phyloP scores from a whole-genome alignment of 23 tunicate genomes.

The Trididemnum clinides region DNA sequence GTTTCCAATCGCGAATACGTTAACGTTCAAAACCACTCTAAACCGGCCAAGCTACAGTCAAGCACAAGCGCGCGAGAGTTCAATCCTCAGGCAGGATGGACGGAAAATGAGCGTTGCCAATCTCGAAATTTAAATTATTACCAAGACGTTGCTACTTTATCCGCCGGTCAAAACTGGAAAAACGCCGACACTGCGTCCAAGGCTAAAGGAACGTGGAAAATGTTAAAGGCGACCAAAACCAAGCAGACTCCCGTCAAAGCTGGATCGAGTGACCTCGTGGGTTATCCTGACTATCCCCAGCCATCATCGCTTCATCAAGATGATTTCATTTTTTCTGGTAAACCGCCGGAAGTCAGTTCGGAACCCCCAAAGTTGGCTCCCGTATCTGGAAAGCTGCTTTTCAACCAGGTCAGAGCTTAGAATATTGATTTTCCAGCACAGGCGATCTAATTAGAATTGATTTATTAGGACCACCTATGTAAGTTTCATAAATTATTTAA shows the following conservation, averaged over 20 bases:
- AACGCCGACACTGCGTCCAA: slow-evolving; percentile 14
- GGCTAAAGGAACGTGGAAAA: slow-evolving; percentile 63
- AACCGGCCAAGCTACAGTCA: neutral
- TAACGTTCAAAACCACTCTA: slow-evolving; percentile 16
- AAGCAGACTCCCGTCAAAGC: slow-evolving; percentile 11
- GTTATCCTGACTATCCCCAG: neutral
- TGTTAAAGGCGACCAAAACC: slow-evolving; percentile 24
- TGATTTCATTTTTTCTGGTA: neutral
- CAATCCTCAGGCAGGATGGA: neutral
- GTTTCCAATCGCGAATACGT: slow-evolving; percentile 46
- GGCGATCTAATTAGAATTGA: no score
- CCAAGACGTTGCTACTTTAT: neutral
- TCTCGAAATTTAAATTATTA: neutral
- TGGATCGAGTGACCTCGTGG: neutral
- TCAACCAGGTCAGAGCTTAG: slow-evolving; percentile 57
- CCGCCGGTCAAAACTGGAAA: neutral
- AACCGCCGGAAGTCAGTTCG: neutral
- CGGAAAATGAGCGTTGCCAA: neutral
- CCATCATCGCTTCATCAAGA: neutral
- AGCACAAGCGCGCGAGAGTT: neutral
- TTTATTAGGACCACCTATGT: no score
- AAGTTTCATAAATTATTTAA: no score
- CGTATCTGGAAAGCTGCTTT: slow-evolving; percentile 50
- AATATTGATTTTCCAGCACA: no score
- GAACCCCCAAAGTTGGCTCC: slow-evolving; percentile 71